Conservation (phyloP, 2,888 invertebrate species). For the Rhogogaster chlorosoma region DNA sequence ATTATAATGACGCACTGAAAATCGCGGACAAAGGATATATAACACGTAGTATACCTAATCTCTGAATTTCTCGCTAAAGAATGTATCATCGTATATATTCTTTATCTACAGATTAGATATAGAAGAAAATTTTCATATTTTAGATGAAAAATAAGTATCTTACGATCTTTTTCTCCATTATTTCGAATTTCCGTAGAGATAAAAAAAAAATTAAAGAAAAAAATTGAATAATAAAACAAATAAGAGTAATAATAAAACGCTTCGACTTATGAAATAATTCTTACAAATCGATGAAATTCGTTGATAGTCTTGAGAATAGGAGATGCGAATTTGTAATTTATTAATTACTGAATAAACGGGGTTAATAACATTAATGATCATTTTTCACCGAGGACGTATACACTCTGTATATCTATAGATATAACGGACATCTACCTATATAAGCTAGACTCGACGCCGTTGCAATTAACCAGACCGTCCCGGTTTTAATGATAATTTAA, state of each 20-base stretch:
- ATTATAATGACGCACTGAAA: not conserved
- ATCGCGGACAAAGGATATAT: not conserved
- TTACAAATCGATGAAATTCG: not conserved
- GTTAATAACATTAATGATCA: not conserved
- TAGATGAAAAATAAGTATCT: no score
- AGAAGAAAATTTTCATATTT: no score
- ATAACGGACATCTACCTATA: not conserved
- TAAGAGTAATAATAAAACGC: no score
- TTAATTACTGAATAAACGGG: not conserved
- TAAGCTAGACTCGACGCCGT: slow-evolving; percentile 29
- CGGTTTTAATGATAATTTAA: slow-evolving; percentile 46
- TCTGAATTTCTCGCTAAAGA: not conserved
- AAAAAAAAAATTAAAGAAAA: no score
- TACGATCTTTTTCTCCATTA: not conserved
- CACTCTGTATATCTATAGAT: not conserved
- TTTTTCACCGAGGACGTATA: not conserved
- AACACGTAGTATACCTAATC: not conserved
- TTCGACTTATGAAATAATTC: not conserved
- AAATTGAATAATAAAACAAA: no score
- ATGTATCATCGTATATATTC: no score
- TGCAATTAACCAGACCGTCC: slow-evolving; percentile 42
- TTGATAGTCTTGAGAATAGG: not conserved
- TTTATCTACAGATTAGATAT: no score
- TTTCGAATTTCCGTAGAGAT: not conserved
- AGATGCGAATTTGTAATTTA: not conserved